phyloP scores from a whole-genome alignment of 1,140 invertebrate species.

The Leguminivora glycinivorella region DNA sequence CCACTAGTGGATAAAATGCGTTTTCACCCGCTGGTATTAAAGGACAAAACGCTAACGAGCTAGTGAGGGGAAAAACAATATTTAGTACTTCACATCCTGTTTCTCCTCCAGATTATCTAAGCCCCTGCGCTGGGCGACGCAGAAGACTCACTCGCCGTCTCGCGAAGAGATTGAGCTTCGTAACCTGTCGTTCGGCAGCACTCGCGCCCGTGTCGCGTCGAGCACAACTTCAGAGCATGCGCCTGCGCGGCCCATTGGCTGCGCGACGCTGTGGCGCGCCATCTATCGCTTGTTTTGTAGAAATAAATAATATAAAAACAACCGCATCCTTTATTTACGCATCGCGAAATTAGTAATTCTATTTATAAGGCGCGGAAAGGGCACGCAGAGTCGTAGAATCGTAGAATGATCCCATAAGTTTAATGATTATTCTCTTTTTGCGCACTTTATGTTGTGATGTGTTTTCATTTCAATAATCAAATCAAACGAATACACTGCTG shows the following conservation, averaged over 20 bases:
- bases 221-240: constrained; percentile 36
- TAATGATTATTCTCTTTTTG: too few species aligned
- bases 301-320: neutral
- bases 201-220: constrained; percentile 31
- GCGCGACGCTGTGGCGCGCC: constrained; percentile 15
- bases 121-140: constrained; percentile 63
- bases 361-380: too few species aligned
- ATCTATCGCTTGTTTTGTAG: neutral
- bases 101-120: constrained; percentile 56
- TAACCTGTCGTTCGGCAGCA: constrained; percentile 60
- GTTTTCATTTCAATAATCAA: neutral
- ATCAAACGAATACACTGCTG: neutral
- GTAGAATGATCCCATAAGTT: too few species aligned
- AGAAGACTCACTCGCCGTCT: constrained; percentile 64
- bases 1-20: too few species aligned
- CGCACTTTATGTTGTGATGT: neutral
- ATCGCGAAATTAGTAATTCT: neutral
- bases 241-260: constrained; percentile 47
- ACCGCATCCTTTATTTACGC: neutral
- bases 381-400: too few species aligned
- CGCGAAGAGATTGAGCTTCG: constrained; percentile 61
- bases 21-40: too few species aligned
- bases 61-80: too few species aligned
- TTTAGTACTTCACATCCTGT: too few species aligned
- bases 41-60: too few species aligned